Evolutionary conservation across 2,797 vertebrate species (phyloP).

Genomic region (Acanthis flammea): DNA sequence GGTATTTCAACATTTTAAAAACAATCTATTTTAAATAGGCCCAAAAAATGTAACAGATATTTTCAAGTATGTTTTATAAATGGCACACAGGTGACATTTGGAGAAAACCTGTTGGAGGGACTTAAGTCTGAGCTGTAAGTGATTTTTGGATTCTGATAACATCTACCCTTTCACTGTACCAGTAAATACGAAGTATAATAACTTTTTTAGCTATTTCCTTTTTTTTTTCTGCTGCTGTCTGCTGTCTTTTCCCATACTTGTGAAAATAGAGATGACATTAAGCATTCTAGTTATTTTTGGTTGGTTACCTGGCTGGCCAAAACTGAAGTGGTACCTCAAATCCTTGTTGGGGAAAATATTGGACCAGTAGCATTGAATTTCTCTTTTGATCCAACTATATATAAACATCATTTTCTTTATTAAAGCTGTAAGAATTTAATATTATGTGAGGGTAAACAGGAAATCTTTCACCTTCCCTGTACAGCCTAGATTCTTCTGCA

Average conservation of each 20-base stretch:
- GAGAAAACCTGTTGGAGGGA: neutral
- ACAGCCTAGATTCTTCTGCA: neutral
- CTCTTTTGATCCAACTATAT: neutral
- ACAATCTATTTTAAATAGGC: fast-evolving
- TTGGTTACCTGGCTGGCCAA: neutral
- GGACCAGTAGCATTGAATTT: neutral
- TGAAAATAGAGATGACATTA: neutral
- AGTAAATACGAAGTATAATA: fast-evolving
- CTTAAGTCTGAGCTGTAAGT: neutral
- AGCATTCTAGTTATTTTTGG: neutral
- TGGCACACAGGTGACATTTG: neutral
- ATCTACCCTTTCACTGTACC: neutral
- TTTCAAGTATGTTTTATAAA: neutral
- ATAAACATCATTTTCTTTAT: neutral
- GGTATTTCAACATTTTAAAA: neutral
- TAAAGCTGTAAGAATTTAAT: neutral
- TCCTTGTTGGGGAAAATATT: neutral
- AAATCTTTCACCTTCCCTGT: neutral
- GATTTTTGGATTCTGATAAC: neutral
- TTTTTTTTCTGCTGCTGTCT: neutral
- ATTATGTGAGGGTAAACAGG: neutral
- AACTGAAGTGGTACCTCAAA: neutral
- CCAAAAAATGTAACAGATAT: fast-evolving
- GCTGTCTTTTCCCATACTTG: neutral
- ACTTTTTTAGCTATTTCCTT: neutral